Conservation (phyloP, 2,797 vertebrate species). For the Megalops cyprinoides region DNA sequence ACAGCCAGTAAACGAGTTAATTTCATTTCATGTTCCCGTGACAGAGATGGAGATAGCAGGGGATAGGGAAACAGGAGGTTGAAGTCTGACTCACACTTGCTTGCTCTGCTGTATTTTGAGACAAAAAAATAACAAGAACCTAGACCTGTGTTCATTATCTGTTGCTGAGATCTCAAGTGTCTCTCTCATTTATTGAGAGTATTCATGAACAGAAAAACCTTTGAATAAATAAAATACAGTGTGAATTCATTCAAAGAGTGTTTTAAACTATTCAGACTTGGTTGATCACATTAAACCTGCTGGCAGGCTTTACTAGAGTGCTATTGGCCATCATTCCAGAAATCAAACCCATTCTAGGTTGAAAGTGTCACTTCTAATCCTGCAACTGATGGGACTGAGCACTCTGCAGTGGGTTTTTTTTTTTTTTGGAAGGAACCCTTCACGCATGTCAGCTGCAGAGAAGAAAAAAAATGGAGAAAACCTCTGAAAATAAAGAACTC, state of each 20-base stretch:
- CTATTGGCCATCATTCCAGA: neutral
- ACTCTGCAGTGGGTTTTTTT: neutral
- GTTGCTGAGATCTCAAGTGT: no score
- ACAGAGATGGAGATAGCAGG: no score
- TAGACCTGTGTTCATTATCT: no score
- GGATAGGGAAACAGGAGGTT: no score
- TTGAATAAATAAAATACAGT: neutral
- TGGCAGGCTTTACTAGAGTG: neutral
- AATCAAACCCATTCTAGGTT: neutral
- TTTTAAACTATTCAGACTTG: slow-evolving; percentile 3
- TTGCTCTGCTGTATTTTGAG: no score
- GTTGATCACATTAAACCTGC: neutral
- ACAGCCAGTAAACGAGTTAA: no score
- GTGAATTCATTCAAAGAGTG: neutral
- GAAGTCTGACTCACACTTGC: no score
- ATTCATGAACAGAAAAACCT: neutral
- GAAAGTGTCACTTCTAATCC: slow-evolving; percentile 16
- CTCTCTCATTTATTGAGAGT: neutral
- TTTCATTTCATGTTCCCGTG: no score
- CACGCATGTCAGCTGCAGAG: neutral
- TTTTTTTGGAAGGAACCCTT: neutral
- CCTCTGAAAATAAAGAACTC: neutral
- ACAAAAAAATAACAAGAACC: no score
- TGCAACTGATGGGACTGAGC: neutral
- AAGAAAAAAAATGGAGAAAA: neutral